phyloP scores from a whole-genome alignment of 2,888 invertebrate species.

The Schrankia costaestrigalis region DNA sequence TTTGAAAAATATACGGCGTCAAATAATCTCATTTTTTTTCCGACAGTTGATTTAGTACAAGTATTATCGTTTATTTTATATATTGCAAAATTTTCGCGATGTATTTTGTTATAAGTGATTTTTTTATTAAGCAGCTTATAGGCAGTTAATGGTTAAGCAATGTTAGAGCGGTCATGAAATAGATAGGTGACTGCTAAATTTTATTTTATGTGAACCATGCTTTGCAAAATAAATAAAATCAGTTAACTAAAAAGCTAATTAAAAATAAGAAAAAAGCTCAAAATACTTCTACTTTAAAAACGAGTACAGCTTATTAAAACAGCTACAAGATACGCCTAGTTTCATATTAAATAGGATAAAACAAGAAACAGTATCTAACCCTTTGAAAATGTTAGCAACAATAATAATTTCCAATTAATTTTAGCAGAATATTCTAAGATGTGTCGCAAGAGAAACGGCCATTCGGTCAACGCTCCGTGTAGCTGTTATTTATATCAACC shows the following conservation, averaged over 20 bases:
- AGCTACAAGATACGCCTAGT: no score
- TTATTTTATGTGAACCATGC: no score
- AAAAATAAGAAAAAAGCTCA: background rate
- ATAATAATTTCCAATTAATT: slow-evolving; percentile 5
- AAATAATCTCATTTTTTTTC: slow-evolving; percentile 6
- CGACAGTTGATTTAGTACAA: no score
- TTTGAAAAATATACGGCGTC: slow-evolving; percentile 34
- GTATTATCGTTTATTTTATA: background rate
- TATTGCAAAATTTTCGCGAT: background rate
- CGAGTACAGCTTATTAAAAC: no score
- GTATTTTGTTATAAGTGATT: no score
- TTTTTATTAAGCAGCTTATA: no score
- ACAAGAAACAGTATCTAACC: background rate
- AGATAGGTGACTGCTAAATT: no score
- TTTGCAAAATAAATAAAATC: no score
- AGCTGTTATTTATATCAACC: slow-evolving; percentile 48
- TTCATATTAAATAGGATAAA: no score
- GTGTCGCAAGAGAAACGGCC: slow-evolving; percentile 37
- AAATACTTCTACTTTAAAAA: background rate
- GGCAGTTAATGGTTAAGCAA: no score
- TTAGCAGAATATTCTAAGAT: slow-evolving; percentile 22
- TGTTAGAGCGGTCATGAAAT: no score
- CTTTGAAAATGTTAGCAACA: background rate
- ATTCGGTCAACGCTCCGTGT: slow-evolving; percentile 47
- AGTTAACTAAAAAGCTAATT: no score